Percentiles rank a stretch among this genome's conserved stretches.
Conservation (phyloP, 2,113 vertebrate genomes). For the Tautogolabrus adspersus region DNA sequence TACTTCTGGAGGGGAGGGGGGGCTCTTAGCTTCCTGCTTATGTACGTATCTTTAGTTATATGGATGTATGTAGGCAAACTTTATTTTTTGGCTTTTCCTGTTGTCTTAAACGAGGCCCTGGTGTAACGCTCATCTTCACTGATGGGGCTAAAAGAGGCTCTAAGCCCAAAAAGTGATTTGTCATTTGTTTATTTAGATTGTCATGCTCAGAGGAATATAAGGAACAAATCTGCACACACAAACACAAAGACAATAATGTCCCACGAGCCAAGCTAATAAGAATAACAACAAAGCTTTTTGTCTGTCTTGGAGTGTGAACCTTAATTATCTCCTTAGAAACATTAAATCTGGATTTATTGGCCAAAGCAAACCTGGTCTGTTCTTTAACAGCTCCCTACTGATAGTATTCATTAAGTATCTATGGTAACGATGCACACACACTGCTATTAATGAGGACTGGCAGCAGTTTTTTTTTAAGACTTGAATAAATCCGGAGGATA, state of each 20-base stretch:
- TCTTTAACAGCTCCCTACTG: not conserved
- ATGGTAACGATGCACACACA: not conserved
- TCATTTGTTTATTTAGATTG: too few relatives aligned
- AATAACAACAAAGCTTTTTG: not conserved
- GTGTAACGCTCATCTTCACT: too few relatives aligned
- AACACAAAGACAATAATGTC: not conserved
- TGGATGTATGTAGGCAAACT: not conserved
- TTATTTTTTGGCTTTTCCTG: not conserved
- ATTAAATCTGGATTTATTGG: not conserved
- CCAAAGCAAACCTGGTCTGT: not conserved
- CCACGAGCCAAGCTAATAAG: not conserved
- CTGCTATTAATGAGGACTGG: constrained; percentile 24
- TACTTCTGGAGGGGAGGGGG: too few relatives aligned
- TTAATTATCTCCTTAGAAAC: constrained; percentile 2
- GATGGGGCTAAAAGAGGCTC: too few relatives aligned
- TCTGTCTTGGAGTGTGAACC: not conserved
- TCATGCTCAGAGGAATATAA: too few relatives aligned
- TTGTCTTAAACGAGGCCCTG: too few relatives aligned
- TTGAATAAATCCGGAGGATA: not conserved
- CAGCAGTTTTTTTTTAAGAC: not conserved
- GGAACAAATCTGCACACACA: not conserved
- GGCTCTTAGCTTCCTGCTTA: not conserved
- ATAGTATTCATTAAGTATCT: not conserved
- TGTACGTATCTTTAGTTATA: not conserved
- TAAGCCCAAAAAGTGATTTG: too few relatives aligned